A percentile compares a stretch with the other conserved stretches of the same genome.
These are phyloP conservation scores for Phaonia tiefii DNA, from an alignment of 2,888 invertebrate species.

Conservation along the genomic window DNA sequence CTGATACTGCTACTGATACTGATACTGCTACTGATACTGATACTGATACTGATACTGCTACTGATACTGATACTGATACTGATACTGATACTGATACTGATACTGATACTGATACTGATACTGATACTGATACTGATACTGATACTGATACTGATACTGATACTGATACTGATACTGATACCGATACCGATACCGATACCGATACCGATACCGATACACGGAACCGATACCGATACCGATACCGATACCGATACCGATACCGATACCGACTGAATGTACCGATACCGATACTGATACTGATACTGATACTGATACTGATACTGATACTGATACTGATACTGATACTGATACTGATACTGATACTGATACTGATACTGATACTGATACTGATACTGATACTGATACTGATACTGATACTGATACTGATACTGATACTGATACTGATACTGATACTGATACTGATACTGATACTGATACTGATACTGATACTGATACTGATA, in stretches of 20 bases:
- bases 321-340: conserved; percentile 4
- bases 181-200: conserved; percentile 4
- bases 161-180: no score
- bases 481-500: conserved; percentile 4
- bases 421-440: neutral
- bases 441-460: neutral
- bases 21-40: no score
- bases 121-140: conserved; percentile 4
- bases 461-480: neutral
- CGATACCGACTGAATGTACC: conserved; percentile 4
- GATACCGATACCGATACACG: conserved; percentile 4
- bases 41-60: no score
- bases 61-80: conserved; percentile 4
- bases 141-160: conserved; percentile 4
- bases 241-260: conserved; percentile 4
- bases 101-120: conserved; percentile 4
- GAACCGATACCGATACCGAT: conserved; percentile 1
- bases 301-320: conserved; percentile 4
- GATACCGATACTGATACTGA: conserved; percentile 4
- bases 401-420: no score
- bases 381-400: neutral
- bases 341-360: conserved; percentile 4
- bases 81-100: conserved; percentile 4
- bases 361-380: conserved; percentile 1
- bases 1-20: no score